Base-by-base conservation (phyloP, 2,797 vertebrate genomes). In the Cyclura pinguis region DNA sequence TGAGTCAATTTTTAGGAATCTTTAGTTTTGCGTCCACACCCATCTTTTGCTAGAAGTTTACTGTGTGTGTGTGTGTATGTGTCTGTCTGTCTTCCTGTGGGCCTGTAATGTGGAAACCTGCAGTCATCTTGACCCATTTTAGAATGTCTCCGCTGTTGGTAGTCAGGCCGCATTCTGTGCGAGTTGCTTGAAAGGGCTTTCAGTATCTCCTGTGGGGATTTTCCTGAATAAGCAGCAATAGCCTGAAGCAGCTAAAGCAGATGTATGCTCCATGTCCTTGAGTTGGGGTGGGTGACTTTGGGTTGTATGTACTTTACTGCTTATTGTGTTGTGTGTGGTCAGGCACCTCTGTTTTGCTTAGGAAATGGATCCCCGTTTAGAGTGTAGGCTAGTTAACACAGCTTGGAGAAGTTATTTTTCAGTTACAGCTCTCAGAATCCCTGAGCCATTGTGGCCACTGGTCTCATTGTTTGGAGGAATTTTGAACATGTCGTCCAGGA, bases 1-100 rank as follows among this genome's bases (percentile, higher is more conserved):
- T 91, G 86, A 91, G 80, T 91, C 86, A 91, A 14, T 77, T 88
- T 91, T 87, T 55, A 87, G 86, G 86, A 88, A 91, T 91, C 83
- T 64, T 88, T 84, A 83, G 59, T 88, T 69, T 32, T 35, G 76
- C n/a, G 86, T 57, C 85, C 90, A 91, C 80, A 84, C 86, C 85
- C 86, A 84, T 69, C 55, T 87, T 55, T 84, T 84, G 80, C 80
- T 80, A 72, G 85, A 91, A 55, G 72, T 55, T 84, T 83, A 76
- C 57, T 67, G 10, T 69, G 67, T 69, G 12, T 69, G 29, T 32
- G 67, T 1, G 9, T 62, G 4, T 64, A 1, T 67, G 24, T 67
- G 47, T 77, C 73, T 84, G 85, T 85, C n/a, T 64, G 77, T 83
- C 20, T 80, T 67, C 27, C 80, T 57, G 35, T 42, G 69, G 80